Conservation (phyloP, 37 sponge, comb jelly and placozoan genomes). For the Bolinopsis microptera region DNA sequence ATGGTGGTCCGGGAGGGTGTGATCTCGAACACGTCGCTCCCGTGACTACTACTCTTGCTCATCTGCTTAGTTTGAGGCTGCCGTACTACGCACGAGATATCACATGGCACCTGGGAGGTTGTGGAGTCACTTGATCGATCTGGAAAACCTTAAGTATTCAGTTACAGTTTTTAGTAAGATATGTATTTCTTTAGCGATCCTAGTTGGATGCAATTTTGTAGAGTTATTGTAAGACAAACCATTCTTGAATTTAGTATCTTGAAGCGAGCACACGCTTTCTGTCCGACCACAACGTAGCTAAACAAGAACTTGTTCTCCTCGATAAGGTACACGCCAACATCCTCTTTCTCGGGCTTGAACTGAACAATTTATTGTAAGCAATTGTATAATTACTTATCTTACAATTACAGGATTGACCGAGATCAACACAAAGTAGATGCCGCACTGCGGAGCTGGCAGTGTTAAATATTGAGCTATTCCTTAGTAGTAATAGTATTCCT, state of each 20-base stretch:
- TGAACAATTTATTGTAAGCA: too few relatives aligned
- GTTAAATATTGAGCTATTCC: too few relatives aligned
- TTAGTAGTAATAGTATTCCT: too few relatives aligned
- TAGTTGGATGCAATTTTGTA: too few relatives aligned
- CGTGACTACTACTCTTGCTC: constrained; percentile 34
- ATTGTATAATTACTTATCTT: too few relatives aligned
- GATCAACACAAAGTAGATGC: too few relatives aligned
- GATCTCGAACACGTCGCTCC: constrained; percentile 79
- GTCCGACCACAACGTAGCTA: constrained; percentile 90
- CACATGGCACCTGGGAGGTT: constrained; percentile 80
- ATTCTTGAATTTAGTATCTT: constrained; percentile 86
- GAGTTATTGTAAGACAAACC: too few relatives aligned
- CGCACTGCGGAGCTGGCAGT: too few relatives aligned
- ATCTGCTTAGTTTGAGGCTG: constrained; percentile 67
- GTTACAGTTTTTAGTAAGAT: not conserved
- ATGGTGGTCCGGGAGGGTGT: constrained; percentile 82
- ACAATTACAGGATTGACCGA: too few relatives aligned
- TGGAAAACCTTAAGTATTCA: not conserved
- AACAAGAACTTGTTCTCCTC: constrained; percentile 88
- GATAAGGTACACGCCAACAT: constrained; percentile 87
- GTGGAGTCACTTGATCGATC: too few relatives aligned
- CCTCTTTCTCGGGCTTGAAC: constrained; percentile 52
- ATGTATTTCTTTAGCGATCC: too few relatives aligned
- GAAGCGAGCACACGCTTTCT: constrained; percentile 78
- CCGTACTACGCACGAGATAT: constrained; percentile 69